Evolutionary conservation across 1,140 invertebrate species (phyloP), one percentile per base, ranked within the genome.

Genomic region (Nasonia longicornis): DNA sequence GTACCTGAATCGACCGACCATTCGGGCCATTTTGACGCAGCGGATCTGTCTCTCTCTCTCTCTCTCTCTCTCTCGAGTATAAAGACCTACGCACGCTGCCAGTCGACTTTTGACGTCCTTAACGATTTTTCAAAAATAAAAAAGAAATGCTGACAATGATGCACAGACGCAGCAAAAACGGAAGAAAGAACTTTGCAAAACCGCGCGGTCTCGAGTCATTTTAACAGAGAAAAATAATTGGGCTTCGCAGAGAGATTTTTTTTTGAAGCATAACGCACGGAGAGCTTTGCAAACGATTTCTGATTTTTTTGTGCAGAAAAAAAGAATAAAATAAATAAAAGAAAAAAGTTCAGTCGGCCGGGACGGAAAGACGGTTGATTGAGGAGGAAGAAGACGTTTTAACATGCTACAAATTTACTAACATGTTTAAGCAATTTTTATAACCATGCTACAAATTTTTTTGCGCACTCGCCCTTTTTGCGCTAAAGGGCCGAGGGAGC

Each of bases 1-100:
- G 87, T 90, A 91, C 88, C 89, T 91, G 88, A 90, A 90, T 90
- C 87, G 88, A 90, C 88, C 89, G 87, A 90, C 88, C 88, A 89
- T 91, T 90, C 89, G 89, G 89, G 89, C 88, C 86, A 88, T 85
- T 89, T 87, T 87, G 26, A 72, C 11, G 69, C 52, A 66, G n/a
- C 22, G 70, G 63, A 72, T 82, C 71, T 77, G 70, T 73, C 69
- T 52, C 66, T 77, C n/a, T 82, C 48, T 77, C 52, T 82, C 35
- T 81, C 22, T 63, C 31, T 64, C 26, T 64, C 26, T 26, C 31
- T 63, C 11, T 64, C 52, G 38, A 70, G 22, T 48, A 29, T 38
- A 74, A 45, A 64, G 20, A 45, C 48, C 10, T 52, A 38, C 38
- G 35, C 38, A 75, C 72, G 70, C 63, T 81, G 31, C 45, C 48